Percentiles rank a stretch among this genome's conserved stretches.
Evolutionary conservation across 2,888 invertebrate species (phyloP).

Genomic region (Dilophus febrilis): DNA sequence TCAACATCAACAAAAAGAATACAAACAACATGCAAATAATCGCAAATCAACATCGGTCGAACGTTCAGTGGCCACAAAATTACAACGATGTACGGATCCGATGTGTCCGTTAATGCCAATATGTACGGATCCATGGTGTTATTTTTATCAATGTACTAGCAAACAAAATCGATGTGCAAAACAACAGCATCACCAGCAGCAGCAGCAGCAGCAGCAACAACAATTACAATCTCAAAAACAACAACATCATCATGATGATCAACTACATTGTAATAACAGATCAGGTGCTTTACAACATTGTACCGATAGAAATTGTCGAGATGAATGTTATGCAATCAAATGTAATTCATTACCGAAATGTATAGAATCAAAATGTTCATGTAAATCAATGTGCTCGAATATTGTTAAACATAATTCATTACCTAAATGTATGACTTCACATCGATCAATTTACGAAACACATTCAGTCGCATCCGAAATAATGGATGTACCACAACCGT

Average conservation of each 20-base stretch:
- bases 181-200: no score
- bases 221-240: no score
- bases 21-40: no score
- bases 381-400: slow-evolving; percentile 14
- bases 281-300: slow-evolving; percentile 12
- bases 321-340: slow-evolving; percentile 26
- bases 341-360: slow-evolving; percentile 25
- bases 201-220: no score
- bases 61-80: slow-evolving; percentile 24
- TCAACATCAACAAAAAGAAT: no score
- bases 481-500: slow-evolving; percentile 11
- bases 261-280: no score
- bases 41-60: slow-evolving; percentile 28
- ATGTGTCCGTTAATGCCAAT: slow-evolving; percentile 27
- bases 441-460: slow-evolving; percentile 23
- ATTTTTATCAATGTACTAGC: slow-evolving; percentile 20
- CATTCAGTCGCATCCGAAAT: slow-evolving; percentile 19
- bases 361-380: slow-evolving; percentile 26
- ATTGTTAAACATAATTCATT: slow-evolving; percentile 32
- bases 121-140: slow-evolving; percentile 29
- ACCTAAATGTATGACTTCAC: slow-evolving; percentile 27
- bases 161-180: no score
- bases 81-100: slow-evolving; percentile 27
- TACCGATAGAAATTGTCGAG: slow-evolving; percentile 4
- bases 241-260: no score